Percentiles rank a stretch among this genome's conserved stretches.
These are phyloP conservation scores for Periplaneta americana DNA, from an alignment of 1,140 invertebrate species.

Conservation along the genomic window DNA sequence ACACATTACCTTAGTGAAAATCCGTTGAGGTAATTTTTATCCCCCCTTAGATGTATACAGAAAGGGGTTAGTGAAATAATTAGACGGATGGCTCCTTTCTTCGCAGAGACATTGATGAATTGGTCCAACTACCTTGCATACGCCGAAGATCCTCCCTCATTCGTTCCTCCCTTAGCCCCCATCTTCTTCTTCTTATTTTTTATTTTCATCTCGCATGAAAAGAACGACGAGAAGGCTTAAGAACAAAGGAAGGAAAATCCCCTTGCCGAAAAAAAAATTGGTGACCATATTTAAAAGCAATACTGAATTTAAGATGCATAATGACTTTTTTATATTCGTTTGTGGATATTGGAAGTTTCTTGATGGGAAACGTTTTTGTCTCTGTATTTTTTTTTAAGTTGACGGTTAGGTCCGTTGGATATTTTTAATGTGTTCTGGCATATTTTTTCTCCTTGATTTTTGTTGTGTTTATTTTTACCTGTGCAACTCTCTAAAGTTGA, in stretches of 20 bases:
- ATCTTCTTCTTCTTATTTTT: not conserved
- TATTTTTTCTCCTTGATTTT: no score
- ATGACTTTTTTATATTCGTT: not conserved
- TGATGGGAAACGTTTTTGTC: no score
- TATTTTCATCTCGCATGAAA: not conserved
- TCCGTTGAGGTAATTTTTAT: not conserved
- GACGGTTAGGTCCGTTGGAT: no score
- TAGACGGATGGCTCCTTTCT: not conserved
- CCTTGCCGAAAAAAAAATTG: not conserved
- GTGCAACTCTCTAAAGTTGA: no score
- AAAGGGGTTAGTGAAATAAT: not conserved
- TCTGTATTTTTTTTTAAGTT: no score
- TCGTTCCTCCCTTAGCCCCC: no score
- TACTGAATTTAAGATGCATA: not conserved
- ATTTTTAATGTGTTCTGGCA: no score
- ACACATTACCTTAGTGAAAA: not conserved
- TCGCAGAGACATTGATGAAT: not conserved
- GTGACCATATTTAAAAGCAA: not conserved
- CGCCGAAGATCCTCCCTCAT: not conserved
- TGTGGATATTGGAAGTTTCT: no score
- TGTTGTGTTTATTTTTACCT: no score
- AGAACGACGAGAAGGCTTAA: not conserved
- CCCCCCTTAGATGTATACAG: not conserved
- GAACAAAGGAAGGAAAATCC: not conserved
- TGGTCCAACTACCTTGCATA: not conserved